A percentile compares a stretch with the other conserved stretches of the same genome.
These are phyloP conservation scores for Leptopilina clavipes DNA, from an alignment of 1,140 invertebrate genomes.

Conservation along the genomic window DNA sequence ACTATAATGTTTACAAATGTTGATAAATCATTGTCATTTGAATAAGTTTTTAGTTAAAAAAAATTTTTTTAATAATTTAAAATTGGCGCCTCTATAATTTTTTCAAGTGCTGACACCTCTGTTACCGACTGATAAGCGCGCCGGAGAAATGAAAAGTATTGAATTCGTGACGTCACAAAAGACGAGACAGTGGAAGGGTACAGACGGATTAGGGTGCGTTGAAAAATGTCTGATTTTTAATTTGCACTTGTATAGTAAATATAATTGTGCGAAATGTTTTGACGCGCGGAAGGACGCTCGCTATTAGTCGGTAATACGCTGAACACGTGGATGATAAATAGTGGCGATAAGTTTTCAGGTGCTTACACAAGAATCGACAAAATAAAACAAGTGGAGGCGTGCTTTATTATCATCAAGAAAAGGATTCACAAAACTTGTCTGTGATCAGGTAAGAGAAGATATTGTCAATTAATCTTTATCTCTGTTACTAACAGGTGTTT, in stretches of 20 bases:
- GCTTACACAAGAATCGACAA: conserved; percentile 26
- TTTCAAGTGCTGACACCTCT: conserved; percentile 23
- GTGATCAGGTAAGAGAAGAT: background rate
- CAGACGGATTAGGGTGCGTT: conserved; percentile 56
- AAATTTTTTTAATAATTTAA: background rate
- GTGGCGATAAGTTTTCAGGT: background rate
- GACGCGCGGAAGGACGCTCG: conserved; percentile 17
- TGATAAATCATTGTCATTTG: no score
- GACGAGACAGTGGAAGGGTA: conserved; percentile 67
- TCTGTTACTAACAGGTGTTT: background rate
- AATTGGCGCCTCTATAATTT: background rate
- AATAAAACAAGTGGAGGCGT: conserved; percentile 39
- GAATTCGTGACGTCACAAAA: conserved; percentile 75
- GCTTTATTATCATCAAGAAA: background rate
- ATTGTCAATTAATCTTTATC: background rate
- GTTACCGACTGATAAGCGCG: conserved; percentile 27
- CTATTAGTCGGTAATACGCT: conserved; percentile 33
- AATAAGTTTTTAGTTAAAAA: background rate
- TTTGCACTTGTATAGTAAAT: conserved; percentile 60
- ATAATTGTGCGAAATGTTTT: conserved; percentile 45
- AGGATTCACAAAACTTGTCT: background rate
- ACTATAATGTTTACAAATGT: no score
- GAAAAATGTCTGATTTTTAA: conserved; percentile 71
- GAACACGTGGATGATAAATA: conserved; percentile 48
- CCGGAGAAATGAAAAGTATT: conserved; percentile 68